Base-by-base conservation (phyloP, 1,140 invertebrate species). In the Dysdera silvatica region DNA sequence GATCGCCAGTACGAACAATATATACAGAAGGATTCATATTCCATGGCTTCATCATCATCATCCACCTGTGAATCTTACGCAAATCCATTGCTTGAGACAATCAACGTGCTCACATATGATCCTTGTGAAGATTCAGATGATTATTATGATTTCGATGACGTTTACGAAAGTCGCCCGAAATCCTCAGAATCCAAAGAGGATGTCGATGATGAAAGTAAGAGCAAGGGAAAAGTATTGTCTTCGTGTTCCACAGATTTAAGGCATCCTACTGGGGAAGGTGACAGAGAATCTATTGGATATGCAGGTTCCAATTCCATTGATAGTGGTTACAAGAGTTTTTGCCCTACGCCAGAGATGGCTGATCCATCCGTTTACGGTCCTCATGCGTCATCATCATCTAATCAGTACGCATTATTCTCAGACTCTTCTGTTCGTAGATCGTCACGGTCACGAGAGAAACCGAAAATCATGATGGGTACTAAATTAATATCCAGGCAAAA, bases 281-380 rank as follows among this genome's bases (percentile, higher is more conserved):
- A 76, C 14, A 68, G 68, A 16, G 75, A 77, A 45, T 73, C 72
- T 1, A 68, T 75, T 14, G 74, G 73, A 2, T 77, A 77, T 49
- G 74, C 75, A 2, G 76, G 75, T 8, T 73, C 74, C 20, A 77
- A 75, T 64, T 76, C 75, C 18, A 72, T 77, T 24, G 76, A 77
- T 62, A 74, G 73, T 48, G 76, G 76, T 4, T 77, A 77, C 67
- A 77, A 77, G 59, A 77, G 76, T 49, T 72, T 74, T 10, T 77
- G 75, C 65, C 75, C 75, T 5, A 77, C 76, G 2, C 76, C 76
- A 0, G 76, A 77, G 28, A 69, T 74, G 20, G 68, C 73, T 16
- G 75, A 76, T 49, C 33, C 61, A 2, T 67, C 65, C 8, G 53
- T 67, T 55, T 72, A 73, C 53, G 66, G 66, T 29, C 23, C 51